Evolutionary conservation across 2,113 vertebrate genomes (phyloP).

Genomic region (Chionomys nivalis): DNA sequence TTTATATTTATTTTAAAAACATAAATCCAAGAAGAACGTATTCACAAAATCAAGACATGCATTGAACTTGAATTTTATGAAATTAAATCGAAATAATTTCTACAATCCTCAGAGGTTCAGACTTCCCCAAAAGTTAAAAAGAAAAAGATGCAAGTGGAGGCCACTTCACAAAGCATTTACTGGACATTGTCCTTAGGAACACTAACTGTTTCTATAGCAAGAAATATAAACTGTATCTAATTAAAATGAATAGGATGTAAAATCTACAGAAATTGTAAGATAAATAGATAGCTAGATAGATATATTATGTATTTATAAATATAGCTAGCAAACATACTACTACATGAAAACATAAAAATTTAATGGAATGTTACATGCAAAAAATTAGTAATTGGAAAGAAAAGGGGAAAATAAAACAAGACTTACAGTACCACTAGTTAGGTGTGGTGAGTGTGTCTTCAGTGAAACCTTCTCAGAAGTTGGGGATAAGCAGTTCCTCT

Average conservation of each 20-base stretch:
- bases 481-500: background rate
- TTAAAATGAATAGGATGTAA: background rate
- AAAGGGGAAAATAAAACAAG: background rate
- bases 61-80: background rate
- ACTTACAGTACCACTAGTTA: background rate
- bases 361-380: background rate
- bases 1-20: background rate
- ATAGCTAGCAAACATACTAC: background rate
- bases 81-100: background rate
- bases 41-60: background rate
- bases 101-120: background rate
- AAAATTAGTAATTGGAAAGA: background rate
- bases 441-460: background rate
- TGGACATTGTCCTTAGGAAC: background rate
- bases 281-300: background rate
- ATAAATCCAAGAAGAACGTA: background rate
- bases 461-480: background rate
- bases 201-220: background rate
- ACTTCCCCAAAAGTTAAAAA: background rate
- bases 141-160: background rate
- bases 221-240: background rate
- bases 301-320: background rate
- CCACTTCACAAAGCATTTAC: background rate
- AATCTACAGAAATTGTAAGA: background rate
- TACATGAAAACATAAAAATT: background rate